Percentiles rank a stretch among this genome's conserved stretches.
phyloP scores from a whole-genome alignment of 2,888 invertebrate species.

The Apomyelois bistriatella region DNA sequence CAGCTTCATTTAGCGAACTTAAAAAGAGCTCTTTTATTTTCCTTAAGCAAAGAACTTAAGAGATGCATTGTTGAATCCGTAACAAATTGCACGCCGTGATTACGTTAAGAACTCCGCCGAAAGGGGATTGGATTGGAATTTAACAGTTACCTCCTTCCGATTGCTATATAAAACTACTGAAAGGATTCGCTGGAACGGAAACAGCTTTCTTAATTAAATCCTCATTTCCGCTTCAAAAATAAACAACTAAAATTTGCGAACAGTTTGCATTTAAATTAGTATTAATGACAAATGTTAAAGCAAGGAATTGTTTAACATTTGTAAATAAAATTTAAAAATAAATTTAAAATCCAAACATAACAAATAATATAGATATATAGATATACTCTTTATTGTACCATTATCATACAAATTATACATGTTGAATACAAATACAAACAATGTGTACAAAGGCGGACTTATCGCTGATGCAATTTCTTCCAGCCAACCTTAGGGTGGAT shows the following conservation, averaged over 20 bases:
- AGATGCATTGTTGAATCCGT: conserved; percentile 77
- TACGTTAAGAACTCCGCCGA: conserved; percentile 58
- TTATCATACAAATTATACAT: no score
- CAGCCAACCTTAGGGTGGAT: no score
- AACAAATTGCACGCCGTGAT: conserved; percentile 76
- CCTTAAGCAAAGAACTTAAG: conserved; percentile 63
- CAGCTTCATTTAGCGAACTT: conserved; percentile 77
- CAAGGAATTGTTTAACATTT: background rate
- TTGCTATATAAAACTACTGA: conserved; percentile 39
- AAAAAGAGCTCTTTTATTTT: conserved; percentile 70
- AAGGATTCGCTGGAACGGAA: conserved; percentile 22
- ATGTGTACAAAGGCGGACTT: no score
- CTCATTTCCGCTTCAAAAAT: conserved; percentile 21
- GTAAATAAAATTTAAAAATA: background rate
- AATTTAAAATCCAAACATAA: background rate
- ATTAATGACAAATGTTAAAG: conserved; percentile 26
- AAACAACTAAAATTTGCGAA: background rate
- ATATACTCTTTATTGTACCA: no score
- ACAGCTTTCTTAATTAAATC: conserved; percentile 26
- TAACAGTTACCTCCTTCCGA: conserved; percentile 45
- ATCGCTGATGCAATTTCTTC: no score
- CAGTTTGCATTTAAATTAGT: conserved; percentile 5
- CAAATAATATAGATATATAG: no score
- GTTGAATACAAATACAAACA: no score
- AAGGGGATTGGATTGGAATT: conserved; percentile 57